Conservation (phyloP, 1,140 invertebrate genomes). For the Lineus longissimus region DNA sequence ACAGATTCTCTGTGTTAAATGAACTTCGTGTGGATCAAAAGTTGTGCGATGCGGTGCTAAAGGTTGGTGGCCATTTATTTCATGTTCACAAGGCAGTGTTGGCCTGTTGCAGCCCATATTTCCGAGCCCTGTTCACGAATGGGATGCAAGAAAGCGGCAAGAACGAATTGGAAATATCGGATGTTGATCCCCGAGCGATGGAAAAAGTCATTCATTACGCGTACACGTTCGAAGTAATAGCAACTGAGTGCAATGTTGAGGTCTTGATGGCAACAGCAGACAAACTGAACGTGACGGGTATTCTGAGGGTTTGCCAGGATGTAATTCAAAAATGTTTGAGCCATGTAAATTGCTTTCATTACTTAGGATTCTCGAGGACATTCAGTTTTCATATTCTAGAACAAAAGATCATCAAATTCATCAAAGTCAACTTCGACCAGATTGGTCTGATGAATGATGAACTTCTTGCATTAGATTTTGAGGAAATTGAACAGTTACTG, state of each 20-base stretch:
- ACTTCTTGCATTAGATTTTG: background rate
- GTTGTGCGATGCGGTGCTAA: slow-evolving; percentile 11
- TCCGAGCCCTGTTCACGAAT: slow-evolving; percentile 77
- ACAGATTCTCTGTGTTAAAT: slow-evolving; percentile 10
- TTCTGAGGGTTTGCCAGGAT: slow-evolving; percentile 13
- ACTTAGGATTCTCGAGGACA: background rate
- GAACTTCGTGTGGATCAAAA: slow-evolving; percentile 10
- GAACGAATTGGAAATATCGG: slow-evolving; percentile 67
- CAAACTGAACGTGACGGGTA: slow-evolving; percentile 12
- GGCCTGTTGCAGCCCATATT: slow-evolving; percentile 79
- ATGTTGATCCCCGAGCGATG: slow-evolving; percentile 68
- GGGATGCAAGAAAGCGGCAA: slow-evolving; percentile 61
- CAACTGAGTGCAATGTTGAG: slow-evolving; percentile 10
- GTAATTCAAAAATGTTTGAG: slow-evolving; percentile 10
- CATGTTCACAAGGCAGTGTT: slow-evolving; percentile 14
- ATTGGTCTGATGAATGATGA: background rate
- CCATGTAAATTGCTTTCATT: background rate
- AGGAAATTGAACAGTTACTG: background rate
- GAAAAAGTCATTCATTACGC: slow-evolving; percentile 60
- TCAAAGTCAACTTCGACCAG: slow-evolving; percentile 3
- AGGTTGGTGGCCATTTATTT: slow-evolving; percentile 9
- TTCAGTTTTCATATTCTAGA: background rate
- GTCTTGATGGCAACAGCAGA: slow-evolving; percentile 9
- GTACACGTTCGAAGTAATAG: slow-evolving; percentile 11
- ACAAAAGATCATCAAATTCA: background rate